Evolutionary conservation across 2,888 invertebrate genomes (phyloP), one percentile per base, ranked within the genome.

Genomic region (Brachynemurus nebulosus): DNA sequence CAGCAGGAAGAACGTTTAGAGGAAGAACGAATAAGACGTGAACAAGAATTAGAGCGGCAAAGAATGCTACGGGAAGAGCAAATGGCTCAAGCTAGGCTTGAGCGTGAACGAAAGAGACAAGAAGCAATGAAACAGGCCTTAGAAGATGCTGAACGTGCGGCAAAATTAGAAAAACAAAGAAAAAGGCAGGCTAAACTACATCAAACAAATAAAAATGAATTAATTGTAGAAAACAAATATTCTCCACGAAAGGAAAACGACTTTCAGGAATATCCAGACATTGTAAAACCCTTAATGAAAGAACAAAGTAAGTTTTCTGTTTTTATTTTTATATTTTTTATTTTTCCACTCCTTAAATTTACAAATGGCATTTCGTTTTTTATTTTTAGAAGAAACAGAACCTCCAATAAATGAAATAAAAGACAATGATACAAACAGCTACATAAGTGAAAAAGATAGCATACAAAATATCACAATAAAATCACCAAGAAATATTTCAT

Each of bases 1-100:
- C 63, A 80, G 49, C 72, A 70, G 54, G 89, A 91, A 61, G 92
- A 93, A 60, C 69, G 75, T 51, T 71, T 83, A 51, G 90, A 90
- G 61, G 90, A 91, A 57, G 69, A 79, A 49, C 71, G 86, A 48
- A 71, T 91, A 48, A 74, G 74, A 50, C 71, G 76, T 35, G 86
- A 91, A 58, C 75, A 80, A 55, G 80, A 80, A 63, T 65, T 74
- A 48, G 80, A 86, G 54, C 69, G 74, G 46, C 66, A 73, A 53
- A 74, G 79, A 48, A 63, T 81, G 50, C 81, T 88, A 56, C 72
- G 77, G 51, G 91, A 91, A 59, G 76, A 79, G 48, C 69, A 71
- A 42, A 64, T 69, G 50, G 62, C 71, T 12, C 69, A 74, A 55
- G 81, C 85, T 53, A 81, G 80, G 52, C 74, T 84, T 64, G 72